Percentiles rank a stretch among this genome's conserved stretches.
Conservation (phyloP, 2,797 vertebrate species). For the Anableps anableps region DNA sequence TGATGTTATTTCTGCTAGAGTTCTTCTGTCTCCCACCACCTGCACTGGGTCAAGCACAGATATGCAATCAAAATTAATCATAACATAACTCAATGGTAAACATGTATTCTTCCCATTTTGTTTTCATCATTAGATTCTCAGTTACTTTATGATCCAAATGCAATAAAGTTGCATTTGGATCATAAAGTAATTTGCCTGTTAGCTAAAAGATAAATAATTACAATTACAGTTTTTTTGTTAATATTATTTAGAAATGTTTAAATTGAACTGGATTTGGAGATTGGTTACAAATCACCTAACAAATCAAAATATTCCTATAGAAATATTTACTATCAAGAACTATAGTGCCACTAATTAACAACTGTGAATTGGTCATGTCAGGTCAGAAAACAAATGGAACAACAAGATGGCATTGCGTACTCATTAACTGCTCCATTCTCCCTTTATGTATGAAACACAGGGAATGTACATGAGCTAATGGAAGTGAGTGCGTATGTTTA, state of each 20-base stretch:
- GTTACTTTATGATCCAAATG: background rate
- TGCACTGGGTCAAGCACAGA: background rate
- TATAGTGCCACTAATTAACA: constrained; percentile 8
- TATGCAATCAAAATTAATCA: background rate
- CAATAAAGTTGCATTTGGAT: background rate
- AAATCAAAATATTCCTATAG: background rate
- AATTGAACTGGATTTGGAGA: background rate
- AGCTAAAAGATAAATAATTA: background rate
- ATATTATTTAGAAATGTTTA: background rate
- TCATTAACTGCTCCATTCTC: constrained; percentile 49
- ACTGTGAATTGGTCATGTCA: constrained; percentile 29
- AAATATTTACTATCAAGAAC: background rate
- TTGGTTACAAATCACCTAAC: background rate
- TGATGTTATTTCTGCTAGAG: background rate
- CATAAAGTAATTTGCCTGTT: background rate
- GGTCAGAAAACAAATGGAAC: constrained; percentile 35
- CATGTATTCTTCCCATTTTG: background rate
- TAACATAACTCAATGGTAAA: background rate
- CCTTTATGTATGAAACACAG: constrained; percentile 38
- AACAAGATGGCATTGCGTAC: constrained; percentile 23
- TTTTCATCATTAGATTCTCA: background rate
- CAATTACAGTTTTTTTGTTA: background rate
- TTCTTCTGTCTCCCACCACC: background rate
- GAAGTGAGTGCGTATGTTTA: constrained; percentile 31
- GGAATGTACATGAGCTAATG: constrained; percentile 39